Evolutionary conservation across 1,140 invertebrate genomes (phyloP).

Genomic region (Papilio dardanus): DNA sequence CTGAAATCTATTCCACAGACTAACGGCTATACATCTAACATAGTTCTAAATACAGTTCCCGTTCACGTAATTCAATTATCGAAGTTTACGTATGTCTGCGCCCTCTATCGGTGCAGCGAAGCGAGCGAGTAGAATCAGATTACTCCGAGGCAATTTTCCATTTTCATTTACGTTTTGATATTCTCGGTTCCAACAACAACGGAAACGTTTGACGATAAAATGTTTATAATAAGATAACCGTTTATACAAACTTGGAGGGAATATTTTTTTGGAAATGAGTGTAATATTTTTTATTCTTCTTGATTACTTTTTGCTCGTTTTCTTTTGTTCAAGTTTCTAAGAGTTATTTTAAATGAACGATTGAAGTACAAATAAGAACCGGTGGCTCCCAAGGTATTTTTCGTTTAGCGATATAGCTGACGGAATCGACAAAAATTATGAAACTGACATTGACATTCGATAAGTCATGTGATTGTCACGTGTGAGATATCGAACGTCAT

Average conservation of each 20-base stretch:
- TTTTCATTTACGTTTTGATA: slow-evolving; percentile 24
- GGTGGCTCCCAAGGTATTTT: too few relatives aligned
- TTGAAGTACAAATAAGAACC: neutral
- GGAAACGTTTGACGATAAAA: slow-evolving; percentile 17
- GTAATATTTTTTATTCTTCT: slow-evolving; percentile 15
- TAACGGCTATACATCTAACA: neutral
- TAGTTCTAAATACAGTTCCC: neutral
- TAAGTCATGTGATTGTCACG: too few relatives aligned
- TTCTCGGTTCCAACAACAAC: slow-evolving; percentile 17
- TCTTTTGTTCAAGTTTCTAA: neutral
- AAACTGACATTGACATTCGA: too few relatives aligned
- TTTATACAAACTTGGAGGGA: slow-evolving; percentile 14
- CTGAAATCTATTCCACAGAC: neutral
- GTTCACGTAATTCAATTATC: slow-evolving; percentile 9
- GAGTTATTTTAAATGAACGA: neutral
- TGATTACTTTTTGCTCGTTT: slow-evolving; percentile 4
- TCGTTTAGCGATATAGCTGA: too few relatives aligned
- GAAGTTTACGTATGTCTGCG: slow-evolving; percentile 8
- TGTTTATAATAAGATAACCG: slow-evolving; percentile 25
- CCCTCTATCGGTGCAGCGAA: neutral
- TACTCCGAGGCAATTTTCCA: slow-evolving; percentile 28
- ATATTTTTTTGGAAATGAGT: slow-evolving; percentile 2
- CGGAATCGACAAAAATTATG: too few relatives aligned
- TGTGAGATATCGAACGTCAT: too few relatives aligned
- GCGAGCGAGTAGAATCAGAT: neutral